phyloP scores from a whole-genome alignment of 1,140 invertebrate species.

The Aphaenogaster rudis region DNA sequence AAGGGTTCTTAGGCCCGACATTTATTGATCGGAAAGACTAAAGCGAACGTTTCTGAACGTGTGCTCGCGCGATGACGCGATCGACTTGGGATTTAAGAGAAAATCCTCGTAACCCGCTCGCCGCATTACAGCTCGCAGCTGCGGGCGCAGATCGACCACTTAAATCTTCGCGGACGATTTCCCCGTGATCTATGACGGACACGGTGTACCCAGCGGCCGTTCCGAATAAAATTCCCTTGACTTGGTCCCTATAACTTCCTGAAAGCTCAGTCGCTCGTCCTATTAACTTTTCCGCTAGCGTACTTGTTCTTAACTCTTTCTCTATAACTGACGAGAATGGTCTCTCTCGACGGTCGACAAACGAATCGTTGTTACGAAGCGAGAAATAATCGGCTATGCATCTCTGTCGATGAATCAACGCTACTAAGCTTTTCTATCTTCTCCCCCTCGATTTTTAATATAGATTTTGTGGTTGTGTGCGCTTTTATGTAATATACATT shows the following conservation, averaged over 20 bases:
- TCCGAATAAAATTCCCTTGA: constrained; percentile 72
- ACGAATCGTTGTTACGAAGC: not conserved
- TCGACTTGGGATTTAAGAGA: constrained; percentile 77
- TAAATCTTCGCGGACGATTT: constrained; percentile 81
- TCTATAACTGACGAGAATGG: not conserved
- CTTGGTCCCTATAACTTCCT: constrained; percentile 17
- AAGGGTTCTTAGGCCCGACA: constrained; percentile 18
- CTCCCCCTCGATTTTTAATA: not conserved
- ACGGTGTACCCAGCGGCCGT: constrained; percentile 65
- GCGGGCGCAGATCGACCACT: constrained; percentile 69
- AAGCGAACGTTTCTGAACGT: constrained; percentile 7
- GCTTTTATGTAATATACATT: not conserved
- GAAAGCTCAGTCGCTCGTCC: constrained; percentile 43
- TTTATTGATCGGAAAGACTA: constrained; percentile 9
- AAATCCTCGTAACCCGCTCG: constrained; percentile 59
- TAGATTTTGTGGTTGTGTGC: not conserved
- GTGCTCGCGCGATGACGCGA: constrained; percentile 44
- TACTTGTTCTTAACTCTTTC: constrained; percentile 40
- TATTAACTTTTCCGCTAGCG: constrained; percentile 61
- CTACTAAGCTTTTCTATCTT: not conserved
- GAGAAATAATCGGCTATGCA: constrained; percentile 1
- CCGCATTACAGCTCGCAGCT: constrained; percentile 67
- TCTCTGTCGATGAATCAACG: not conserved
- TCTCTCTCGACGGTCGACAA: constrained; percentile 12
- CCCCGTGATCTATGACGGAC: constrained; percentile 78